Base-by-base conservation (phyloP, 2,113 vertebrate species). In the Phylloscopus trochiloides region DNA sequence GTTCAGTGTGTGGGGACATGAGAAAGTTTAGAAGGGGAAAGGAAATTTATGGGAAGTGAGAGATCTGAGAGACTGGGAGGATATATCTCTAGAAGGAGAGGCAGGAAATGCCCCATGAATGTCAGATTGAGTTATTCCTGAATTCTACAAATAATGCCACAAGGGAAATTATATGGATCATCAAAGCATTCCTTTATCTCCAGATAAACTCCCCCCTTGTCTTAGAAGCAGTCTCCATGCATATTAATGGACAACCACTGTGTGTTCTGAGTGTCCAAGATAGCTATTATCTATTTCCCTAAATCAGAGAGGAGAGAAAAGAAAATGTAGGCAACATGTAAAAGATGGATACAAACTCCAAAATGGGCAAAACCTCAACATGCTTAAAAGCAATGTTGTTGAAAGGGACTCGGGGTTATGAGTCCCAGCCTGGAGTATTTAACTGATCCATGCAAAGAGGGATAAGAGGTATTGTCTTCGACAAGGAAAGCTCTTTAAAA, bases 121-220 rank as follows among this genome's bases (percentile, higher is more conserved):
- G 89, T 97, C 95, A 97, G 68, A 80, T 20, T 89, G 91, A 95
- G 38, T 94, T 96, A 94, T 94, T 93, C 79, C 79, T 92, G 83
- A 94, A 78, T 94, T 78, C 83, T 94, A 71, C 79, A 91, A 94
- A 85, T 74, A 83, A 80, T 68, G 48, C 94, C 94, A 86, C 72
- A 81, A 78, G 72, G 92, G 92, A 94, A 89, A 92, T 89, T 3
- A 67, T 68, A 63, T 79, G 52, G 79, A 88, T 94, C 76, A 92
- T 94, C 88, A 95, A 94, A 94, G 72, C 91, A 92, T 95, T 94
- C 88, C 57, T 92, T 88, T 78, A 63, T 91, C 15, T n/a, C 55
- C 72, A 45, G 68, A 91, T 92, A 96, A 96, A 86, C 59, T 94
- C 48, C 38, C 68, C 19, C 63, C 70, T 90, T 85, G 29, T 71